phyloP scores from a whole-genome alignment of 2,888 invertebrate genomes.

The Meiosimyza platycephala region DNA sequence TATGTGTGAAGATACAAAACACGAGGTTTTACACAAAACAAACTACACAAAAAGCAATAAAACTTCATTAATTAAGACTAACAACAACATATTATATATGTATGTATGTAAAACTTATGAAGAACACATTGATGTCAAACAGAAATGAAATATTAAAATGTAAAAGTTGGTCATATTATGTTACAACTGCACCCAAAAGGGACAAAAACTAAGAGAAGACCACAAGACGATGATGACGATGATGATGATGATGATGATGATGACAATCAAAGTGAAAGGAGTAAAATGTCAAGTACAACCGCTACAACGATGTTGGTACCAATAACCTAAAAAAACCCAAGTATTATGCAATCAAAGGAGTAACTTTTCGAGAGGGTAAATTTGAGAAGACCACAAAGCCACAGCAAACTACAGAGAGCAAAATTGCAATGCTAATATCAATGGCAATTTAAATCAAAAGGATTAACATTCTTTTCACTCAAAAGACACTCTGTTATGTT shows the following conservation, averaged over 20 bases:
- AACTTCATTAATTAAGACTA: no score
- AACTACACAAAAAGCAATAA: no score
- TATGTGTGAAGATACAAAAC: no score
- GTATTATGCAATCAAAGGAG: conserved; percentile 10
- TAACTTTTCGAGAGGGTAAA: neutral
- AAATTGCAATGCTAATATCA: neutral
- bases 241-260: neutral
- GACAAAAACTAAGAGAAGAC: neutral
- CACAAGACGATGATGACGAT: no score
- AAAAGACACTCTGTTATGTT: no score
- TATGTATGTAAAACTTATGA: neutral
- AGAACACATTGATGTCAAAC: conserved; percentile 11
- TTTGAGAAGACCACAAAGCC: conserved; percentile 3
- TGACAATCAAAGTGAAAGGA: neutral
- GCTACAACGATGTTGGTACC: neutral
- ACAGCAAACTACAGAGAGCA: neutral
- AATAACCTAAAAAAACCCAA: neutral
- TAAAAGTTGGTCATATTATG: neutral
- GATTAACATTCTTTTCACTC: no score
- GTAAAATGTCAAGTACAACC: conserved; percentile 17
- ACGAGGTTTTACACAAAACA: no score
- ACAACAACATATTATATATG: no score
- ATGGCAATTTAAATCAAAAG: no score
- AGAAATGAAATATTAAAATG: conserved; percentile 12
- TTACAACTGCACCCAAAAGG: neutral